phyloP scores from a whole-genome alignment of 1,140 invertebrate genomes.

The Trinorchestia longiramus region DNA sequence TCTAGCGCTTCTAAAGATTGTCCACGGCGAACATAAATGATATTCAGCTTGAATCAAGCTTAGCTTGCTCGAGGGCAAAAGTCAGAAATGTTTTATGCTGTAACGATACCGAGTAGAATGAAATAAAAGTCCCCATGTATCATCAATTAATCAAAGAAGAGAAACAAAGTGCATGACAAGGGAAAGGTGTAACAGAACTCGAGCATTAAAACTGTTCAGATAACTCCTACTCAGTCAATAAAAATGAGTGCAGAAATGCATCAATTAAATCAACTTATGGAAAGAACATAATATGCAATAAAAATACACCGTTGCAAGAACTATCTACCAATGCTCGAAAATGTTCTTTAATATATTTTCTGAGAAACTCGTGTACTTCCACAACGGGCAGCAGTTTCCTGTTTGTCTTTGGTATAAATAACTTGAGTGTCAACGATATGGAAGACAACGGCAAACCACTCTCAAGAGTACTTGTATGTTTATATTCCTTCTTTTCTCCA shows the following conservation, averaged over 20 bases:
- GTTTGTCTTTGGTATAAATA: background rate
- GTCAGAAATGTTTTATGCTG: background rate
- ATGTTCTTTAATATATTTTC: background rate
- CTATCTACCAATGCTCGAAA: background rate
- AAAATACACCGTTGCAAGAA: background rate
- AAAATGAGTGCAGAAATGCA: no score
- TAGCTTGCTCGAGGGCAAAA: background rate
- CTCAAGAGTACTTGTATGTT: background rate
- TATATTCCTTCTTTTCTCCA: background rate
- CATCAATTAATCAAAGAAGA: no score
- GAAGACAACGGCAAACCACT: background rate
- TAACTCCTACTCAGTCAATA: no score
- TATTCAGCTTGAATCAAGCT: background rate
- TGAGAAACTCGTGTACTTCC: background rate
- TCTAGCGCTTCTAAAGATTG: background rate
- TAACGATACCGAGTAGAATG: background rate
- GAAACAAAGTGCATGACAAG: no score
- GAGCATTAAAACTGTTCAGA: no score
- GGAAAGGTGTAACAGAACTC: no score
- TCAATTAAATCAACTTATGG: background rate
- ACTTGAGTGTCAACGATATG: background rate
- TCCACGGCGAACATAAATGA: background rate
- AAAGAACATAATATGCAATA: background rate
- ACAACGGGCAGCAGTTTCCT: background rate
- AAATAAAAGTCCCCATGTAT: no score